phyloP scores from a whole-genome alignment of 2,797 vertebrate species.

The Cirrhinus molitorella region DNA sequence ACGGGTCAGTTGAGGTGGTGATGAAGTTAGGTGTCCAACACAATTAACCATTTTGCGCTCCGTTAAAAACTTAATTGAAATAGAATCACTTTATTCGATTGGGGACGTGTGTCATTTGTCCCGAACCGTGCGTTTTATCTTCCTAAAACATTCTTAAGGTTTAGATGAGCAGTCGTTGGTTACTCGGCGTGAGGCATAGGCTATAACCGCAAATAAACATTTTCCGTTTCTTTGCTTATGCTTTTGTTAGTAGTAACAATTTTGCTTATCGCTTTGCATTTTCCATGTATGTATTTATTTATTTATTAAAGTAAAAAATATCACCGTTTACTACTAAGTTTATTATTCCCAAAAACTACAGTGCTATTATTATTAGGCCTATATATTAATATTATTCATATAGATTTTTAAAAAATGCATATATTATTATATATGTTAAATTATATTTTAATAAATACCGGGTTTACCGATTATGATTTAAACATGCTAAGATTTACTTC shows the following conservation, averaged over 20 bases:
- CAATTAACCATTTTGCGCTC: constrained; percentile 84
- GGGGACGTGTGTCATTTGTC: constrained; percentile 63
- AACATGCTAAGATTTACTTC: background rate
- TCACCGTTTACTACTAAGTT: too few species aligned
- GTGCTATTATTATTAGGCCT: too few species aligned
- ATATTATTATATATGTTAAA: too few species aligned
- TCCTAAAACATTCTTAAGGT: background rate
- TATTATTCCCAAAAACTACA: too few species aligned
- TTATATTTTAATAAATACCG: too few species aligned
- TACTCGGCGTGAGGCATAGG: background rate
- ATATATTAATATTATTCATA: too few species aligned
- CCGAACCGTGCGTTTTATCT: constrained; percentile 53
- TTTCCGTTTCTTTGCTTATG: background rate
- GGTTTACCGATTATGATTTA: background rate
- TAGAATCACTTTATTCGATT: constrained; percentile 75
- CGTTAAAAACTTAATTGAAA: constrained; percentile 69
- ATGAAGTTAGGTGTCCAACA: constrained; percentile 77
- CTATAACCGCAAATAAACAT: background rate
- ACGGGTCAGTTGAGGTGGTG: constrained; percentile 68
- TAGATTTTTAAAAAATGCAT: too few species aligned
- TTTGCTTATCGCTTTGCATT: background rate
- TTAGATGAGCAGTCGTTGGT: background rate
- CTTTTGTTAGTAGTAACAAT: background rate
- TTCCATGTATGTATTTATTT: background rate
- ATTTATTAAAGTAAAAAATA: too few species aligned